Evolutionary conservation across 2,113 vertebrate species (phyloP), one percentile per base, ranked within the genome.

Genomic region (Ageneiosus marmoratus): DNA sequence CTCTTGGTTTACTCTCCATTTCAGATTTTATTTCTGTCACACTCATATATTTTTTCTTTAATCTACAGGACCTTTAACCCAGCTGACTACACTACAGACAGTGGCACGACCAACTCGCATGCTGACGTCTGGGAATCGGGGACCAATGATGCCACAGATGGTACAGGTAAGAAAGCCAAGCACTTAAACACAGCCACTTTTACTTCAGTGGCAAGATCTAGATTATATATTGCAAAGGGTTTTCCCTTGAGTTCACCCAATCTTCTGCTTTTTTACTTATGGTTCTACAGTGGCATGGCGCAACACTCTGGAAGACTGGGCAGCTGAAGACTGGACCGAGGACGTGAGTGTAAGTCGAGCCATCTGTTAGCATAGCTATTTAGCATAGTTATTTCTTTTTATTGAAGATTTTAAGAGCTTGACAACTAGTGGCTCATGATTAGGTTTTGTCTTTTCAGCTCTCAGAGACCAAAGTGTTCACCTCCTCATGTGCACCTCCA

Each of bases 401-500:
- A 15, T 73, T 58, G 56, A 6, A 16, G 29, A 18, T 62, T 74
- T 63, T 50, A 46, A 46, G 70, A 29, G 2, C 5, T 46, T 20
- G 13, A 50, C 15, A 22, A 34, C 32, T 32, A 16, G 63, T 55
- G 32, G 27, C n/a, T 55, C 29, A 69, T 60, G 32, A 56, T 55
- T 44, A 41, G 9, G 2, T 60, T 81, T 80, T 87, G 37, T 84
- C 65, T 41, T 84, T 89, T 79, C 87, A 99, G 97, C 96, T 99
- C 90, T 95, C 97, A 15, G 98, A 99, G 94, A 97, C 97, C 58
- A 98, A 98, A 91, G 97, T 99, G 34, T 99, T 99, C 87, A 99
- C 96, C 18, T 94, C 98, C 29, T 99, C 97, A 6, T 95, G 95
- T 92, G 94, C 94, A 88, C 92, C 92, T 88, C 93, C 95, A 88